A percentile compares a stretch with the other conserved stretches of the same genome.
Evolutionary conservation across 1,140 invertebrate genomes (phyloP).

Genomic region (Laodelphax striatellus): DNA sequence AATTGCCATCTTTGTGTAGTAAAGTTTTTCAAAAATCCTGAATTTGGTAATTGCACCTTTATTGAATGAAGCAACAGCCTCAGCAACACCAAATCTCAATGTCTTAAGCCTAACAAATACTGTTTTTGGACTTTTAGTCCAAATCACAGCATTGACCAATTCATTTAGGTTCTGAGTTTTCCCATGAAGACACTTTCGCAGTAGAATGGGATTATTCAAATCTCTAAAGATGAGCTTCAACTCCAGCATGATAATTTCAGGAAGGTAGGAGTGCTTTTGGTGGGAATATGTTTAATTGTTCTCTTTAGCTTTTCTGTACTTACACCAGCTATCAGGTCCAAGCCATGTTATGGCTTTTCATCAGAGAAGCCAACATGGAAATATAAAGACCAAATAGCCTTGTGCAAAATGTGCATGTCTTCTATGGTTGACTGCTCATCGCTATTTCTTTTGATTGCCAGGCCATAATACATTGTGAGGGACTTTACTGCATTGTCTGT

Average conservation of each 20-base stretch:
- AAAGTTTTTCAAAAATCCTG: too few species aligned
- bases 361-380: constrained; percentile 9
- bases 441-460: constrained; percentile 25
- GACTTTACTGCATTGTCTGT: constrained; percentile 24
- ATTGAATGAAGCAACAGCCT: too few species aligned
- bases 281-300: constrained; percentile 2
- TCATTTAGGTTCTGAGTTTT: neutral
- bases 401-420: constrained; percentile 13
- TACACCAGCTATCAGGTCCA: constrained; percentile 25
- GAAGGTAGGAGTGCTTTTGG: neutral
- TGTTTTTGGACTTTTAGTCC: neutral
- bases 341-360: constrained; percentile 12
- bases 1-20: too few species aligned
- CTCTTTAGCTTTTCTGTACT: constrained; percentile 23
- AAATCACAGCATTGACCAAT: neutral
- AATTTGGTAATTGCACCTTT: too few species aligned
- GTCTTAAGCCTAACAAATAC: too few species aligned
- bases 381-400: constrained; percentile 8
- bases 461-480: constrained; percentile 17
- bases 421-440: constrained; percentile 13
- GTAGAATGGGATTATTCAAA: neutral
- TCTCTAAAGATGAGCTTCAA: neutral
- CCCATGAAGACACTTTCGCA: neutral
- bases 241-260: neutral
- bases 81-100: too few species aligned